Percentiles rank a stretch among this genome's conserved stretches.
phyloP scores from a whole-genome alignment of 2,888 invertebrate species.

The Syritta pipiens region DNA sequence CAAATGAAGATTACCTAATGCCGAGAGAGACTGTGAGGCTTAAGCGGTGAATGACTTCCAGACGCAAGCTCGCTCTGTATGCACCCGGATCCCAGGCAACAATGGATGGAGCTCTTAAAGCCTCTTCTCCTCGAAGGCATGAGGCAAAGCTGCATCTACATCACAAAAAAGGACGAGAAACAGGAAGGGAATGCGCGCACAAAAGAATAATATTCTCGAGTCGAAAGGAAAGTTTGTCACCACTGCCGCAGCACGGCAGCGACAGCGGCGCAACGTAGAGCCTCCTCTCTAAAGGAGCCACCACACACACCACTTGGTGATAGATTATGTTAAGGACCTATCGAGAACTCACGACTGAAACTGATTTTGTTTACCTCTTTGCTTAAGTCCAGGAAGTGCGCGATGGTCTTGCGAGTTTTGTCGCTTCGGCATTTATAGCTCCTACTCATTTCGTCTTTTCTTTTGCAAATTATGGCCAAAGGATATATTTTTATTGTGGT shows the following conservation, averaged over 20 bases:
- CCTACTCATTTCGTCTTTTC: neutral
- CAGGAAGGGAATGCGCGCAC: constrained; percentile 50
- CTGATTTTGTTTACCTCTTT: constrained; percentile 62
- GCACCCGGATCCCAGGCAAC: constrained; percentile 45
- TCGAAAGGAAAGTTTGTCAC: constrained; percentile 16
- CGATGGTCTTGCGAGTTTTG: neutral
- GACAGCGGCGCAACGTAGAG: constrained; percentile 5
- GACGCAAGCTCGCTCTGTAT: constrained; percentile 16
- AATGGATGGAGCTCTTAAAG: constrained; percentile 51
- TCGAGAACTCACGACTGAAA: constrained; percentile 46
- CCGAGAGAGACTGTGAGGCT: constrained; percentile 64
- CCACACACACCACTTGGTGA: constrained; percentile 46
- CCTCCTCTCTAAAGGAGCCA: too few relatives aligned
- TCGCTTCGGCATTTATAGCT: too few relatives aligned
- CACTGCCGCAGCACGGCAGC: neutral
- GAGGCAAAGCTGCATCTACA: constrained; percentile 12
- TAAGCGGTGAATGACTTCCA: constrained; percentile 67
- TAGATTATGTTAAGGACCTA: constrained; percentile 61
- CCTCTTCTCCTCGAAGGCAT: constrained; percentile 3
- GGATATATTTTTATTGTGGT: constrained; percentile 46
- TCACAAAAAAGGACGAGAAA: constrained; percentile 3
- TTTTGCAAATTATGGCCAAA: constrained; percentile 23
- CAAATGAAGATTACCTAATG: constrained; percentile 69
- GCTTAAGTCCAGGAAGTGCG: constrained; percentile 58
- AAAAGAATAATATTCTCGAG: constrained; percentile 60